These are phyloP conservation scores for Tachuris rubrigastra DNA, from an alignment of 2,113 vertebrate species.

Conservation along the genomic window DNA sequence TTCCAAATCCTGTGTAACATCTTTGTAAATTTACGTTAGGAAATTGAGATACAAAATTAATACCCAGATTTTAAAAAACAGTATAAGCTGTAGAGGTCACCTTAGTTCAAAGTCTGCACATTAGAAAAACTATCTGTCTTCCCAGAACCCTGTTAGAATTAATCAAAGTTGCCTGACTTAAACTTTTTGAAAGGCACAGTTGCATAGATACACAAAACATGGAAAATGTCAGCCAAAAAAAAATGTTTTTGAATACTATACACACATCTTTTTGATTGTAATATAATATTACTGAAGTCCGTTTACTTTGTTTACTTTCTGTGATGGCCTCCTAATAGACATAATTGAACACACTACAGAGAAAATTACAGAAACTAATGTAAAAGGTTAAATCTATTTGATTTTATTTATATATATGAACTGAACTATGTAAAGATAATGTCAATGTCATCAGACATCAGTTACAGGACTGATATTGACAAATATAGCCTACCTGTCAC, in stretches of 20 bases:
- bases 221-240: not conserved
- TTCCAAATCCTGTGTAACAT: not conserved
- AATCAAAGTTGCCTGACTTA: not conserved
- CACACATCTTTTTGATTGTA: not conserved
- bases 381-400: not conserved
- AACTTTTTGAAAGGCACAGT: not conserved
- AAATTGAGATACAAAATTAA: not conserved
- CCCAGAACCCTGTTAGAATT: not conserved
- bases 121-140: not conserved
- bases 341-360: not conserved
- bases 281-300: not conserved
- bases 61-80: not conserved
- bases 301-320: not conserved
- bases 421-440: not conserved
- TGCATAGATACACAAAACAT: not conserved
- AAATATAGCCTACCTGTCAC: not conserved
- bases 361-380: not conserved
- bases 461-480: not conserved
- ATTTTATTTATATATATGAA: not conserved
- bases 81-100: not conserved
- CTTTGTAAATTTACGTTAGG: not conserved
- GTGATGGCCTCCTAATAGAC: not conserved
- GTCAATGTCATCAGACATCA: not conserved
- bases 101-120: not conserved
- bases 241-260: not conserved